Evolutionary conservation across 2,113 vertebrate genomes (phyloP).

Genomic region (Lonchura striata): DNA sequence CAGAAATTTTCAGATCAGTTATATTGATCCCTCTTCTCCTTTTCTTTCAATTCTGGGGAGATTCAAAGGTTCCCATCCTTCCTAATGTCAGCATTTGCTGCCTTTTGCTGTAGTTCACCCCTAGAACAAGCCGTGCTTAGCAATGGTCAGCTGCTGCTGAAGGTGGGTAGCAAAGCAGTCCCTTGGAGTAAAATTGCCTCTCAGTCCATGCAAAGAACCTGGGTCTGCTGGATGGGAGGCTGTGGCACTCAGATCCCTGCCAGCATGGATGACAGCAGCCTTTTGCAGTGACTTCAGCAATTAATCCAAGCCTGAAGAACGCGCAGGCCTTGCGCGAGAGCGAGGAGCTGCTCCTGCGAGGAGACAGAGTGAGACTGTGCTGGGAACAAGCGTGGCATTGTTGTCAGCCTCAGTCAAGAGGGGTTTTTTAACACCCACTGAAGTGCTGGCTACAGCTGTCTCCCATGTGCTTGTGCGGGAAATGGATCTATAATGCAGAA

Average conservation of each 20-base stretch:
- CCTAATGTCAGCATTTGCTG: accelerated
- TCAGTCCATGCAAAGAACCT: background rate
- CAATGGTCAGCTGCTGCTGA: background rate
- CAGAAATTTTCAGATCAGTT: background rate
- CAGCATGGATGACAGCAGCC: background rate
- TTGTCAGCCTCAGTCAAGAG: conserved; percentile 29
- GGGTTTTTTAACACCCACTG: conserved; percentile 54
- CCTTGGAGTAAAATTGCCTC: background rate
- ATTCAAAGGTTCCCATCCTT: background rate
- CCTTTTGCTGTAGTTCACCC: background rate
- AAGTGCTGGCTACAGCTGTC: conserved; percentile 48
- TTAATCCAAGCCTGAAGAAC: background rate
- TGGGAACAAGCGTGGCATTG: conserved; percentile 12
- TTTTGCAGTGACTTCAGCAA: background rate
- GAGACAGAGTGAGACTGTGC: conserved; percentile 45
- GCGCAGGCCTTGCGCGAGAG: accelerated
- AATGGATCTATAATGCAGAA: background rate
- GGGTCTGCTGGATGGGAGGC: background rate
- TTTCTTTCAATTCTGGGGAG: background rate
- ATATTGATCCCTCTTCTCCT: background rate
- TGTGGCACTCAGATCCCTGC: background rate
- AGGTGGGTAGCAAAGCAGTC: background rate
- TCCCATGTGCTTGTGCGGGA: background rate
- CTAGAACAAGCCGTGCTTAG: background rate
- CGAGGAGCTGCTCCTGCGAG: background rate